A percentile compares a stretch with the other conserved stretches of the same genome.
These are phyloP conservation scores for Gandaritis pyraliata DNA, from an alignment of 2,888 invertebrate species.

Conservation along the genomic window DNA sequence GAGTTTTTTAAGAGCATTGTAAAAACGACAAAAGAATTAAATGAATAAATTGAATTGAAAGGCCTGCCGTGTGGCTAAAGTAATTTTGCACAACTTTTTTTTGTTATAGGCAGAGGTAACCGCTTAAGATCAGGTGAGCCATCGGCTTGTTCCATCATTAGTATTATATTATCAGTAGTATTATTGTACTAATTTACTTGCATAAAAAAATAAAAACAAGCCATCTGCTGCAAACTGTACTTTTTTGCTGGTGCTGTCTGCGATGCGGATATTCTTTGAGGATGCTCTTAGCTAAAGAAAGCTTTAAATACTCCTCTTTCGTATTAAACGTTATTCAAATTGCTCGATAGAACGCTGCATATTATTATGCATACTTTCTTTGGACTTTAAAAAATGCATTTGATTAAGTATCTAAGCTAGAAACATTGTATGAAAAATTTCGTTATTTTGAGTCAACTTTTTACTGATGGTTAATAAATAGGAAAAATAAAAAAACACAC, in stretches of 20 bases:
- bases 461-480: not conserved
- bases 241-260: slow-evolving; percentile 52
- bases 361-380: slow-evolving; percentile 32
- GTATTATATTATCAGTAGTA: too few species aligned
- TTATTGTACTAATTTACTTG: too few species aligned
- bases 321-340: slow-evolving; percentile 41
- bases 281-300: slow-evolving; percentile 53
- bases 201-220: too few species aligned
- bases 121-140: too few species aligned
- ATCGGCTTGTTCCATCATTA: too few species aligned
- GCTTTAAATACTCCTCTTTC: slow-evolving; percentile 50
- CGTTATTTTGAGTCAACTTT: not conserved
- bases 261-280: slow-evolving; percentile 59
- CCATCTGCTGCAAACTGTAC: slow-evolving; percentile 14
- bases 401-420: not conserved
- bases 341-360: slow-evolving; percentile 34
- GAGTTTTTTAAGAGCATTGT: too few species aligned
- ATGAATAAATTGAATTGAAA: too few species aligned
- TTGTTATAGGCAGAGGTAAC: too few species aligned
- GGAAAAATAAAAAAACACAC: too few species aligned
- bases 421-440: not conserved
- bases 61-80: too few species aligned
- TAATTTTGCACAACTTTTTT: too few species aligned
- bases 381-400: slow-evolving; percentile 3
- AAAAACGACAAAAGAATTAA: too few species aligned